These are phyloP conservation scores for Amblyopsis rosae DNA, from an alignment of 2,113 vertebrate genomes.

Conservation along the genomic window DNA sequence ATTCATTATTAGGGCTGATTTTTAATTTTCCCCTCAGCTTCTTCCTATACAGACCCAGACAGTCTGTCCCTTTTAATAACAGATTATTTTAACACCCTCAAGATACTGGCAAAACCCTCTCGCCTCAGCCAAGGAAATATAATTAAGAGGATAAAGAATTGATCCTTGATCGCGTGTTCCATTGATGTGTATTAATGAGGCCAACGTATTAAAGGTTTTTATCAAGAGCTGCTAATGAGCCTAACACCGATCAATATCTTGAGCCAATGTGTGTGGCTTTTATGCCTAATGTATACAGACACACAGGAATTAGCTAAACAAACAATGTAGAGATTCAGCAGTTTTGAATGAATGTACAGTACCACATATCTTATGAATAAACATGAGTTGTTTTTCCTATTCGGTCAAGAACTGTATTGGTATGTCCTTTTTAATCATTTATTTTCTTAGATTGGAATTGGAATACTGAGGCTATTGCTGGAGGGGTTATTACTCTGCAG, in stretches of 20 bases:
- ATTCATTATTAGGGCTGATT: slow-evolving; percentile 19
- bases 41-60: slow-evolving; percentile 36
- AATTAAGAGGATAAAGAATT: slow-evolving; percentile 74
- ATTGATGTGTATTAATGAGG: slow-evolving; percentile 72
- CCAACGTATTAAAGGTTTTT: slow-evolving; percentile 63
- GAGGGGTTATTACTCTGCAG: slow-evolving; percentile 44
- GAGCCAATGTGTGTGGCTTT: slow-evolving; percentile 42
- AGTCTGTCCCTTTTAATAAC: slow-evolving; percentile 52
- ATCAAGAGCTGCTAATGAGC: slow-evolving; percentile 71
- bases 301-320: slow-evolving; percentile 29
- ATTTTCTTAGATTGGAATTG: slow-evolving; percentile 39
- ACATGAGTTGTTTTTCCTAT: no score
- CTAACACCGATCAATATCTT: slow-evolving; percentile 70
- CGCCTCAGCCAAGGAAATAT: slow-evolving; percentile 64
- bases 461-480: slow-evolving; percentile 26
- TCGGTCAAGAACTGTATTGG: background rate
- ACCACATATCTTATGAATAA: no score
- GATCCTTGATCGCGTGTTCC: slow-evolving; percentile 66
- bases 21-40: slow-evolving; percentile 22
- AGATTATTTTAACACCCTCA: slow-evolving; percentile 49
- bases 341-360: background rate
- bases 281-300: slow-evolving; percentile 36
- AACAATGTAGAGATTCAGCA: slow-evolving; percentile 13
- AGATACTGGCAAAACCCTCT: slow-evolving; percentile 50
- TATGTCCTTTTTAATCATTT: slow-evolving; percentile 37